Conservation (phyloP, 2,888 invertebrate species). For the Protophormia terraenovae region DNA sequence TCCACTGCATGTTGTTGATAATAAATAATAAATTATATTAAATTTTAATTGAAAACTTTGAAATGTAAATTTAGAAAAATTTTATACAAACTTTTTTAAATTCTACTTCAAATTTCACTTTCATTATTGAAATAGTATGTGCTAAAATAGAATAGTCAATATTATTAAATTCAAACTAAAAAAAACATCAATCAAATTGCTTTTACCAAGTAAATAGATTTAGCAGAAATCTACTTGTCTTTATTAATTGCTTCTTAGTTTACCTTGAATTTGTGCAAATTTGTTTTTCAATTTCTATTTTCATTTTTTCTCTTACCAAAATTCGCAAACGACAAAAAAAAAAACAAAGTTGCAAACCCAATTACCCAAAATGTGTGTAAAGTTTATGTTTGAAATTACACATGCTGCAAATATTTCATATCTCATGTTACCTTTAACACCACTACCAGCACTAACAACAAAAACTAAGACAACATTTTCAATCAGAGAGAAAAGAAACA, state of each 20-base stretch:
- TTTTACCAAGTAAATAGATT: conserved; percentile 19
- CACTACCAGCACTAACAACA: conserved; percentile 16
- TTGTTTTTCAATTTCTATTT: conserved; percentile 20
- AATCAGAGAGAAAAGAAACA: conserved; percentile 6
- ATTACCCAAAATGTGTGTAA: conserved; percentile 42
- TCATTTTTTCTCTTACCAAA: not conserved
- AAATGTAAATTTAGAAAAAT: no score
- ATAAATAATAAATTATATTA: no score
- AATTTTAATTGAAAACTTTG: no score
- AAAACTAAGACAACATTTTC: not conserved
- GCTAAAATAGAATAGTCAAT: no score
- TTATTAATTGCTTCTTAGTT: conserved; percentile 50
- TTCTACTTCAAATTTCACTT: no score
- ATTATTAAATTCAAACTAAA: not conserved
- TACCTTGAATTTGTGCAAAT: conserved; percentile 52
- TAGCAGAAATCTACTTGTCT: conserved; percentile 9
- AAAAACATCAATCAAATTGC: not conserved
- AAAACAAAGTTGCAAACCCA: conserved; percentile 6
- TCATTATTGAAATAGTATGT: no score
- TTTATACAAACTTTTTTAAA: no score
- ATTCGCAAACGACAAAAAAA: no score
- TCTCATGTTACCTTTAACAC: conserved; percentile 56
- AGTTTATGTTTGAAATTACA: conserved; percentile 53
- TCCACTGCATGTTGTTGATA: no score
- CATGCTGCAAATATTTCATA: conserved; percentile 51